phyloP scores from a whole-genome alignment of 2,113 vertebrate genomes.

The Pelvicachromis taeniatus region DNA sequence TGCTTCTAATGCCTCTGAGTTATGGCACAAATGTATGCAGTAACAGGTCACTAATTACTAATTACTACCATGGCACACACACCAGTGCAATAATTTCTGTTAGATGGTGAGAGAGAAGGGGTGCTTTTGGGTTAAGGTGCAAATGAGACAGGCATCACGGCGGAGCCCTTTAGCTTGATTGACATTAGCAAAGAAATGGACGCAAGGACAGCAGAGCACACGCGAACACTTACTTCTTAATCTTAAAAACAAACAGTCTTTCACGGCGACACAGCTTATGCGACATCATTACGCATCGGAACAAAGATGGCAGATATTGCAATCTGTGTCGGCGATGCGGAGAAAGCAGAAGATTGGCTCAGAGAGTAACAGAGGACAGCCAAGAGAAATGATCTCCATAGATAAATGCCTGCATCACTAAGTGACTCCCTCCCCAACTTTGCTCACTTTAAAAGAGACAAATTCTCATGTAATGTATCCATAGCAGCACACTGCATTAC shows the following conservation, averaged over 20 bases:
- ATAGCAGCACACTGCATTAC: slow-evolving; percentile 65
- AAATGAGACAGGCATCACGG: neutral
- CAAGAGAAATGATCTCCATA: slow-evolving; percentile 52
- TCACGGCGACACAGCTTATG: neutral
- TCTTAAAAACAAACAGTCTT: neutral
- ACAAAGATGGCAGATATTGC: neutral
- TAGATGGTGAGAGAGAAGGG: neutral
- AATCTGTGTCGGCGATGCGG: neutral
- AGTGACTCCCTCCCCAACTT: slow-evolving; percentile 53
- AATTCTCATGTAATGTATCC: slow-evolving; percentile 73
- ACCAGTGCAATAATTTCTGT: neutral
- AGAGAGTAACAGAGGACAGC: slow-evolving; percentile 23
- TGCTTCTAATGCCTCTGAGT: slow-evolving; percentile 41
- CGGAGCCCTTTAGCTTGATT: neutral
- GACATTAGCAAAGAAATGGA: neutral
- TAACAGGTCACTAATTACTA: slow-evolving; percentile 67
- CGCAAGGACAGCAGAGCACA: neutral
- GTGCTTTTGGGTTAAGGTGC: neutral
- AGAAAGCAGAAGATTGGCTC: slow-evolving; percentile 18
- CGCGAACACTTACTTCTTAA: neutral
- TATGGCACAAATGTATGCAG: slow-evolving; percentile 29
- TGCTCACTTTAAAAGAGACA: slow-evolving; percentile 72
- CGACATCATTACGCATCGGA: neutral
- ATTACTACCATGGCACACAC: slow-evolving; percentile 45
- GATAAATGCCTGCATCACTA: slow-evolving; percentile 63